These are phyloP conservation scores for Oxystoma pomonae DNA, from an alignment of 2,888 invertebrate genomes.

Conservation along the genomic window DNA sequence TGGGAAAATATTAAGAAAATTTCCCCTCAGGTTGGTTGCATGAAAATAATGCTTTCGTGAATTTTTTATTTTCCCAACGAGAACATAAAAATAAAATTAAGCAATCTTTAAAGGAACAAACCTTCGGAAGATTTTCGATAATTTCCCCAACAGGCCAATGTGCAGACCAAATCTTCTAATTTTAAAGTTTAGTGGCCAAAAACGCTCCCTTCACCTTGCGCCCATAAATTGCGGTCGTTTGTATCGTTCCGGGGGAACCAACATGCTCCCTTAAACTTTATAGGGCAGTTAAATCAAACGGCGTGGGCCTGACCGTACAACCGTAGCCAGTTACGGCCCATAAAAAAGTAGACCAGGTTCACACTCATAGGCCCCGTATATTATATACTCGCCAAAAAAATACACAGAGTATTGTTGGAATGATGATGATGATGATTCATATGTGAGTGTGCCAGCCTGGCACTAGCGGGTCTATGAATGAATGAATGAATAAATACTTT, in stretches of 20 bases:
- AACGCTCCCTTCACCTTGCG: neutral
- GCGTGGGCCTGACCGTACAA: conserved; percentile 22
- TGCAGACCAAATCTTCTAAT: neutral
- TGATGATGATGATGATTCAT: too few species aligned
- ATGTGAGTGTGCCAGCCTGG: too few species aligned
- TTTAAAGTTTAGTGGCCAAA: neutral
- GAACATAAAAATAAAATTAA: neutral
- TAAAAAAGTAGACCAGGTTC: conserved; percentile 10
- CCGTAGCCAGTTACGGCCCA: conserved; percentile 25
- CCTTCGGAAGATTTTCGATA: neutral
- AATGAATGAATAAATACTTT: too few species aligned
- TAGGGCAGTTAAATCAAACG: conserved; percentile 27
- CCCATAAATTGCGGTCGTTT: neutral
- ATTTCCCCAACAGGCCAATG: too few species aligned
- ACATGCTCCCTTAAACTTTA: conserved; percentile 22
- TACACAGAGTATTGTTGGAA: too few species aligned
- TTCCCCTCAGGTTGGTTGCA: too few species aligned
- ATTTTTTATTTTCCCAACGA: too few species aligned
- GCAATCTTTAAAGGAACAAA: neutral
- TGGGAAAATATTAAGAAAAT: too few species aligned
- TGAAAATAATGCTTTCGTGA: too few species aligned
- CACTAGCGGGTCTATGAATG: too few species aligned
- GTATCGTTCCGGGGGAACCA: conserved; percentile 9
- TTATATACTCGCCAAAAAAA: too few species aligned
- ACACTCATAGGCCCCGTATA: neutral